A percentile compares a stretch with the other conserved stretches of the same genome.
phyloP scores from a whole-genome alignment of 2,113 vertebrate species.

The Nicator chloris region DNA sequence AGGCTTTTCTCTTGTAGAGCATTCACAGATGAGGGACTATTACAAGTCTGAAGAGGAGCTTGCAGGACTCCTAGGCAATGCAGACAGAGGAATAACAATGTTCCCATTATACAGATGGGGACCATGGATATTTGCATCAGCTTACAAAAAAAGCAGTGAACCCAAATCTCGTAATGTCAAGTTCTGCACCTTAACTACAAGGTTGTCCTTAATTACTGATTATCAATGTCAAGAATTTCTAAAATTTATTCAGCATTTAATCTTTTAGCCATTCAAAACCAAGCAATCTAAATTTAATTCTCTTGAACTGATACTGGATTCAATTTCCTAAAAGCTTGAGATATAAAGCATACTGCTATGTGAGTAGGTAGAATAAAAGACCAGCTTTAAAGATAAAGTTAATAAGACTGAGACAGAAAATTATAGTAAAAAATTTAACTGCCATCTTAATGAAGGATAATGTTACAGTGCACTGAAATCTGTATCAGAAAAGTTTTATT shows the following conservation, averaged over 20 bases:
- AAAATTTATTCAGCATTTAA: neutral
- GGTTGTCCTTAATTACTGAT: neutral
- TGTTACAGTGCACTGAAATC: neutral
- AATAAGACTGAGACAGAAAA: conserved; percentile 27
- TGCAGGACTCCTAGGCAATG: neutral
- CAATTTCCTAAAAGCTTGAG: conserved; percentile 38
- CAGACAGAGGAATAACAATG: conserved; percentile 11
- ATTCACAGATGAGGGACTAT: neutral
- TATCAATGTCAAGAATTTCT: neutral
- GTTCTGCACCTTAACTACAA: neutral
- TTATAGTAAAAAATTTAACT: neutral
- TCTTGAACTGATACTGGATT: neutral
- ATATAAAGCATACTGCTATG: neutral
- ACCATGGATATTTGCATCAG: neutral
- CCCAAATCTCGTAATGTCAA: neutral
- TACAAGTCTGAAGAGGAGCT: neutral
- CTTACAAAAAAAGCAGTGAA: neutral
- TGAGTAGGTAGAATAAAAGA: neutral
- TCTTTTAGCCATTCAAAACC: neutral
- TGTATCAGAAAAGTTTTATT: neutral
- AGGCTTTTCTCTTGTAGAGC: neutral
- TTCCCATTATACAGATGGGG: neutral
- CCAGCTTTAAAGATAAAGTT: conserved; percentile 1
- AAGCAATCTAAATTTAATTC: conserved; percentile 6
- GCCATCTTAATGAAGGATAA: neutral